These are phyloP conservation scores for Drosophila pseudotalamancana DNA, from an alignment of 2,888 invertebrate genomes.

Conservation along the genomic window DNA sequence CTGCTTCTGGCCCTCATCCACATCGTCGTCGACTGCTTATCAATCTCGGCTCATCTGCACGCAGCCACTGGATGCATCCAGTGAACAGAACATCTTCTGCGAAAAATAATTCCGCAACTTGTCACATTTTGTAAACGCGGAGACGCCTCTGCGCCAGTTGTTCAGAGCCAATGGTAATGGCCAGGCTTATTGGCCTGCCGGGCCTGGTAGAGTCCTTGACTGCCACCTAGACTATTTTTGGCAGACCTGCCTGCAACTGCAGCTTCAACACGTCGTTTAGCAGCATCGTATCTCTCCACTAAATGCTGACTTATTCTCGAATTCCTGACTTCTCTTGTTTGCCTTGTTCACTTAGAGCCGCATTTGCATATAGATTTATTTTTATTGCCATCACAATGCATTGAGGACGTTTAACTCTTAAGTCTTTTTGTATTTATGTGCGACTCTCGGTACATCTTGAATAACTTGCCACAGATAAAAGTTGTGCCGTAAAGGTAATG, in stretches of 20 bases:
- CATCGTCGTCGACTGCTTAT: slow-evolving; percentile 58
- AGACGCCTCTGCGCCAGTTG: slow-evolving; percentile 72
- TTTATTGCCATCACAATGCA: slow-evolving; percentile 62
- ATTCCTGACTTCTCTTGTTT: slow-evolving; percentile 24
- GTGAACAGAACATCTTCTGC: slow-evolving; percentile 71
- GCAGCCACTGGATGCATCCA: slow-evolving; percentile 49
- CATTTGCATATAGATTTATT: slow-evolving; percentile 79
- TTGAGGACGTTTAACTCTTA: slow-evolving; percentile 32
- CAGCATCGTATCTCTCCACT: slow-evolving; percentile 23
- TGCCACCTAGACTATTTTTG: slow-evolving; percentile 62
- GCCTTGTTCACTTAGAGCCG: slow-evolving; percentile 46
- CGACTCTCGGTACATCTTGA: slow-evolving; percentile 22
- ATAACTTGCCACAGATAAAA: not conserved
- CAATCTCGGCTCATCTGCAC: slow-evolving; percentile 78
- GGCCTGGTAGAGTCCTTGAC: slow-evolving; percentile 63
- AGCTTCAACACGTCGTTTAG: slow-evolving; percentile 8
- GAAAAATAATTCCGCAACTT: slow-evolving; percentile 78
- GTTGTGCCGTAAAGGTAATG: slow-evolving; percentile 1
- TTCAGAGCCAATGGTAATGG: slow-evolving; percentile 29
- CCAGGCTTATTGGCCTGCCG: slow-evolving; percentile 10
- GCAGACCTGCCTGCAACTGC: slow-evolving; percentile 27
- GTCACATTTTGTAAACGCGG: slow-evolving; percentile 73
- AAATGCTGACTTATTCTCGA: slow-evolving; percentile 37
- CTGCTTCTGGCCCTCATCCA: not conserved
- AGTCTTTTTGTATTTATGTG: slow-evolving; percentile 52